Evolutionary conservation across 2,888 invertebrate genomes (phyloP), one percentile per base, ranked within the genome.

Genomic region (Anticlea derivata): DNA sequence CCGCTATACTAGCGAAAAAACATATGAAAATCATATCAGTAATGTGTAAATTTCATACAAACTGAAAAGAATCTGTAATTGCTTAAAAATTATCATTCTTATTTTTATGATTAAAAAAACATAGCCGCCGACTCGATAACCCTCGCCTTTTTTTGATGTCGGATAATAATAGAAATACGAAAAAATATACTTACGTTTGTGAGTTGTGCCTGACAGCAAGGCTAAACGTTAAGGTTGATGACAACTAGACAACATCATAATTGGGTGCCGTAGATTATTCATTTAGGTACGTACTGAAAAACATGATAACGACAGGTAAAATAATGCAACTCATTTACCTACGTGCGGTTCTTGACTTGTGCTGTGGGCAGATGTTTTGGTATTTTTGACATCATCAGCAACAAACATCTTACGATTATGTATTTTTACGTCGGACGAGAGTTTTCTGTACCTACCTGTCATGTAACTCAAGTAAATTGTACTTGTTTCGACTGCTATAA

Each of bases 151-250:
- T n/a, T n/a, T n/a, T n/a, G n/a, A n/a, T n/a, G n/a, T n/a, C n/a
- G n/a, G n/a, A 56, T 64, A 68, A 69, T 75, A 73, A 73, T 74
- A 70, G 61, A 60, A 8, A n/a, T 20, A 39, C 24, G 24, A 29
- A 40, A 46, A 51, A 37, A 37, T 13, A 30, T 20, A 30, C 24
- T 17, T 29, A 34, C 17, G 10, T 12, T 27, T 22, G 20, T 43
- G 37, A 41, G 34, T 39, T 60, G 53, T 58, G 55, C 54, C 63
- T 59, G 55, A 59, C 56, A 56, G 59, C 72, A 69, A 78, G 78
- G 77, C 67, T 75, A 73, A 63, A 63, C 49, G 65, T 61, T 65
- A 59, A 61, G 49, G 57, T 47, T 50, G 38, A 53, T 72, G 69
- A 74, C 69, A 74, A 64, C 60, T 58, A 68, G 65, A 66, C 64